Evolutionary conservation across 2,888 invertebrate genomes (phyloP).

Genomic region (Caenorhabditis plicata): DNA sequence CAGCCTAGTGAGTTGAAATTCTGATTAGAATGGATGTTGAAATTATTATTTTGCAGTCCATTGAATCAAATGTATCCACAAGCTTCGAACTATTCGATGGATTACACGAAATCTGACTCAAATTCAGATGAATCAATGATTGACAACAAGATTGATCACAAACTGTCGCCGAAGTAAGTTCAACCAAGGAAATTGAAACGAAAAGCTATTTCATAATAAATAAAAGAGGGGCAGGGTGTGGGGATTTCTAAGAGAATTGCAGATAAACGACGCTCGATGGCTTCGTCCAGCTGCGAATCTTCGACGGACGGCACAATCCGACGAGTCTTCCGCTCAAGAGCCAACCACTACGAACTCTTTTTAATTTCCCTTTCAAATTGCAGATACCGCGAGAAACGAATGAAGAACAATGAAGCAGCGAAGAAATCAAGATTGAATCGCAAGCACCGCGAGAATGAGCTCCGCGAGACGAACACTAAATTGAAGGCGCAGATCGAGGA

Average conservation of each 20-base stretch:
- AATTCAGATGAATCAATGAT: constrained; percentile 19
- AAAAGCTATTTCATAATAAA: not conserved
- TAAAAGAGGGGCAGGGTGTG: not conserved
- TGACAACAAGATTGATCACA: constrained; percentile 2
- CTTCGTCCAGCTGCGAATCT: not conserved
- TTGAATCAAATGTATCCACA: constrained; percentile 2
- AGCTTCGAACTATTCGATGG: not conserved
- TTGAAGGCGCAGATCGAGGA: not conserved
- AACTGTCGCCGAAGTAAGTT: constrained; percentile 26
- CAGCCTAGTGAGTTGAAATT: not conserved
- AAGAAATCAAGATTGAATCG: constrained; percentile 44
- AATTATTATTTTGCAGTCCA: not conserved
- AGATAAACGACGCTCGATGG: not conserved
- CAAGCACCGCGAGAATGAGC: constrained; percentile 32
- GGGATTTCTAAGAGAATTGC: constrained; percentile 3
- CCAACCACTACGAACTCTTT: too few species aligned
- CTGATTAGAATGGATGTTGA: not conserved
- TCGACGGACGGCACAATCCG: not conserved
- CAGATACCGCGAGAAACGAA: constrained; percentile 42
- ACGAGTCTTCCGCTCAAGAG: too few species aligned
- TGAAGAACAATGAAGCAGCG: constrained; percentile 52
- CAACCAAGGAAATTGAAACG: not conserved
- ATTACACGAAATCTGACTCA: constrained; percentile 3
- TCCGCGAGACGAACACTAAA: constrained; percentile 5
- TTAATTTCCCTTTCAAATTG: too few species aligned